Evolutionary conservation across 2,113 vertebrate species (phyloP).

Genomic region (Desmodus rotundus): DNA sequence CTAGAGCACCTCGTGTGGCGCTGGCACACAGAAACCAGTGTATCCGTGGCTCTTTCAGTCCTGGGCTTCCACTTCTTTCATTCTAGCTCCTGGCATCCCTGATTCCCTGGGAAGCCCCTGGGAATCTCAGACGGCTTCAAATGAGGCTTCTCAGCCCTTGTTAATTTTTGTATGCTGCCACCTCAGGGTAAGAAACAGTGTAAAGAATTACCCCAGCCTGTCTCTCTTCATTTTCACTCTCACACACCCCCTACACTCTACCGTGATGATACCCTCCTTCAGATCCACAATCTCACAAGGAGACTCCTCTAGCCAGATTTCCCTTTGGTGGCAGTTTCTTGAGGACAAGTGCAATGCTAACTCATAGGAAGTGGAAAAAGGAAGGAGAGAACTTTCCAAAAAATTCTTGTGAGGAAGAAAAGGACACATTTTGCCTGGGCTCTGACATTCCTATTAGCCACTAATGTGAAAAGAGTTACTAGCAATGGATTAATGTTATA

Average conservation of each 20-base stretch:
- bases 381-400: background rate
- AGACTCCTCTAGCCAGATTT: background rate
- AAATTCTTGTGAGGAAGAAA: background rate
- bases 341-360: background rate
- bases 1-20: background rate
- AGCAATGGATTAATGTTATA: background rate
- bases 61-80: background rate
- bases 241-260: background rate
- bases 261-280: background rate
- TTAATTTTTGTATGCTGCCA: conserved; percentile 12
- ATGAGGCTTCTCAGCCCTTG: background rate
- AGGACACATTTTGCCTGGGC: background rate
- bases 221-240: background rate
- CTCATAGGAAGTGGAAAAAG: background rate
- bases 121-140: background rate
- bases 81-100: background rate
- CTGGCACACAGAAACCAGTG: background rate
- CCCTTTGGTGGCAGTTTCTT: background rate
- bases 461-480: background rate
- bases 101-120: background rate
- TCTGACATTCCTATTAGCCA: background rate
- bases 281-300: background rate
- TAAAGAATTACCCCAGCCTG: background rate
- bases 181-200: background rate
- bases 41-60: background rate